Evolutionary conservation across 2,888 invertebrate species (phyloP), one percentile per base, ranked within the genome.

Genomic region (Rhamnusium bicolor): DNA sequence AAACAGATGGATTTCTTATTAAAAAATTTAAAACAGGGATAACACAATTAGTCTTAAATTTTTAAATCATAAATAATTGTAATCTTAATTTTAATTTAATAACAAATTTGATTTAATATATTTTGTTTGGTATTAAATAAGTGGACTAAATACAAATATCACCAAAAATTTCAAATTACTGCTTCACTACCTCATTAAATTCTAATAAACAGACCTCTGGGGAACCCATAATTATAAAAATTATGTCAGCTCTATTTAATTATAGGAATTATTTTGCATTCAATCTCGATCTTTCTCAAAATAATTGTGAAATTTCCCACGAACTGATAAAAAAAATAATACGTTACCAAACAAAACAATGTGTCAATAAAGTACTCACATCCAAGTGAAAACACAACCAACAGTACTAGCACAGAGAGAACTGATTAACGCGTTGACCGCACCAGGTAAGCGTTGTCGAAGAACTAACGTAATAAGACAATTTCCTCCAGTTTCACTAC

Each of bases 141-240:
- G 1, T 10, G 10, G 12, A 16, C 6, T 1, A 47, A 14, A 47
- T 47, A 47, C 16, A 6, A 4, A 16, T 16, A 47, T 7, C 18
- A 10, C 6, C 51, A 51, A 19, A 51, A 18, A 4, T 5, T 8
- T 51, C 7, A 51, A 51, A 1, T 1, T 12, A 19, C 18, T 51
- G 51, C 51, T 2, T 18, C 51, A 51, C 8, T 19, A 51, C 93
- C 92, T 24, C 89, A n/a, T n/a, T 40, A n/a, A 40, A 3, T 40
- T n/a, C 12, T 40, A n/a, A 40, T 40, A n/a, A n/a, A n/a, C n/a
- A 2, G n/a, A 1, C n/a, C n/a, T 1, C 51, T 19, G 19, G 5
- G 19, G 18, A 51, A n/a, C 4, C 40, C 12, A n/a, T 40, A 1
- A 51, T 19, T 51, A 47, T 18, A 6, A 16, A 51, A 51, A 18